Percentiles rank a stretch among this genome's conserved stretches.
Evolutionary conservation across 2,113 vertebrate species (phyloP).

Genomic region (Epinephelus cyanopodus): DNA sequence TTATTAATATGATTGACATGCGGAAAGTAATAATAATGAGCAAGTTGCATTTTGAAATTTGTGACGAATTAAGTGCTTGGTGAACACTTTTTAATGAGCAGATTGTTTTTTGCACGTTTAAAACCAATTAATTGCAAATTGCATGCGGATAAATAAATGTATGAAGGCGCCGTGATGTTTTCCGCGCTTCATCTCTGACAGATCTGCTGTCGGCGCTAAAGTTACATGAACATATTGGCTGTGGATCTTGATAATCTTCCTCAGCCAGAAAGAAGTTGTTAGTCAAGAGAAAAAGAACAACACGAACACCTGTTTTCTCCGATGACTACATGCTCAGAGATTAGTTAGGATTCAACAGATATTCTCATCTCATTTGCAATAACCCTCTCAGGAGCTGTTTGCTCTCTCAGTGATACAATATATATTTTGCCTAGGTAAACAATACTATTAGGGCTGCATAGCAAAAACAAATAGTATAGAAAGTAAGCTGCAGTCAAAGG

Average conservation of each 20-base stretch:
- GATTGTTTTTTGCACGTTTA: conserved; percentile 21
- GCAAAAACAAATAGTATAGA: conserved; percentile 35
- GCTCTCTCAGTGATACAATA: conserved; percentile 35
- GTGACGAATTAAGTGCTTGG: conserved; percentile 9
- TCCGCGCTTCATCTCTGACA: conserved; percentile 1
- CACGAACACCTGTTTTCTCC: conserved; percentile 76
- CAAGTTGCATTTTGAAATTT: conserved; percentile 22
- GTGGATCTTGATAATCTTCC: conserved; percentile 67
- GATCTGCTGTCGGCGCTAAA: conserved; percentile 11
- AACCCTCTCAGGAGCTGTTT: conserved; percentile 59
- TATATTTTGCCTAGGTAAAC: conserved; percentile 61
- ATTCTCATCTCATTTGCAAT: conserved; percentile 53
- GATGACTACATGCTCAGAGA: conserved; percentile 61
- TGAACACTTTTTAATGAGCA: conserved; percentile 37
- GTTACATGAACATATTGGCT: conserved; percentile 54
- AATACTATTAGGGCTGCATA: conserved; percentile 50
- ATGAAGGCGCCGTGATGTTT: conserved; percentile 13
- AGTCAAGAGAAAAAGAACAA: conserved; percentile 55
- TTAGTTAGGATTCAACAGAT: conserved; percentile 66
- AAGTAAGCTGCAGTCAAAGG: conserved; percentile 35
- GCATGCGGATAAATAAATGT: not conserved
- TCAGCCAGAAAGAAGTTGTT: conserved; percentile 57
- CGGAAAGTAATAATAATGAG: conserved; percentile 14
- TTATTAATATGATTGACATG: conserved; percentile 29
- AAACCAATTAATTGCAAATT: conserved; percentile 19